Percentiles rank a stretch among this genome's conserved stretches.
These are phyloP conservation scores for Actenoides hombroni DNA, from an alignment of 2,113 vertebrate genomes.

Conservation along the genomic window DNA sequence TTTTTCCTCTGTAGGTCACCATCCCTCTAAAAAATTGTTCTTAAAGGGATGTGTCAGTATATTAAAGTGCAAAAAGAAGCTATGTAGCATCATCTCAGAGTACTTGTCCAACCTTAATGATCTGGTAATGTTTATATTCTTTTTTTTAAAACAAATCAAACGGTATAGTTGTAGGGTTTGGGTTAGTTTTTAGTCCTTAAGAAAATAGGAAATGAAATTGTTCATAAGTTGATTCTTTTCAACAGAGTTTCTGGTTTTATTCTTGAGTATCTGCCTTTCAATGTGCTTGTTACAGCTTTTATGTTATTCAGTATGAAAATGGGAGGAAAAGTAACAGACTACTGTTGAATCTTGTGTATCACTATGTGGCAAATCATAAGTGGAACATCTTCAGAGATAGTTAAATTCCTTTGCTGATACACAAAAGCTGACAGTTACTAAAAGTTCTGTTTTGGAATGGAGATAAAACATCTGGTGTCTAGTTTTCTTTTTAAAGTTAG, in stretches of 20 bases:
- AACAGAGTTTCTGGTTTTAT: background rate
- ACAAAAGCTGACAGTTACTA: background rate
- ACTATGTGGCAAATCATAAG: background rate
- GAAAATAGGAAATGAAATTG: background rate
- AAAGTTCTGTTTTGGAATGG: background rate
- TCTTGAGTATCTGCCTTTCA: background rate
- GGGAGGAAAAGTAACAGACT: background rate
- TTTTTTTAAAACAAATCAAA: background rate
- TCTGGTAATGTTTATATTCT: background rate
- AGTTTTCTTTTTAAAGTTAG: background rate
- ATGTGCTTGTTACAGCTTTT: background rate
- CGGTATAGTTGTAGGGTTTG: background rate
- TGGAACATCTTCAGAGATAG: background rate
- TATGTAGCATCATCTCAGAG: background rate
- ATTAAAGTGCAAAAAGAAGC: background rate
- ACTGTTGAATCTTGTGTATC: background rate
- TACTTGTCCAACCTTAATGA: background rate
- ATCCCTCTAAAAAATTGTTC: background rate
- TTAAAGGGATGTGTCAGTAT: background rate
- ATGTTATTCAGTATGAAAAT: background rate
- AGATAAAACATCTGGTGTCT: background rate
- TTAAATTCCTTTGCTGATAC: background rate
- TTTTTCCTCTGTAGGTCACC: background rate
- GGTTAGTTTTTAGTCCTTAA: background rate
- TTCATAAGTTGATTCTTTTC: background rate